phyloP scores from a whole-genome alignment of 1,140 invertebrate genomes.

The Neotoxoptera formosana region DNA sequence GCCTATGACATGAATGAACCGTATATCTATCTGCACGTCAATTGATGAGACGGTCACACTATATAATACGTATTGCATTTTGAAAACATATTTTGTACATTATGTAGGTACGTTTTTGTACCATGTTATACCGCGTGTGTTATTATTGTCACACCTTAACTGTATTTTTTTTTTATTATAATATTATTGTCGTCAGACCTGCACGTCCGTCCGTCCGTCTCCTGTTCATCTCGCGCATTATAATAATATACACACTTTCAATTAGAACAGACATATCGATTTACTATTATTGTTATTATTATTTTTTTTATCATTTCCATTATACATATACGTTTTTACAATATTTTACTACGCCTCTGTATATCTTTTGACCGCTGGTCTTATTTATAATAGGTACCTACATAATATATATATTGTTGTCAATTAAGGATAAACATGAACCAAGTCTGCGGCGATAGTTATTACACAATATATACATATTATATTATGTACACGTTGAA shows the following conservation, averaged over 20 bases:
- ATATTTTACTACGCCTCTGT: background rate
- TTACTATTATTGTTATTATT: background rate
- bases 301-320: background rate
- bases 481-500: background rate
- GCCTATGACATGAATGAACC: background rate
- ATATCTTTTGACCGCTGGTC: background rate
- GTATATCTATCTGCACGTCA: background rate
- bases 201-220: background rate
- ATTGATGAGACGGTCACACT: background rate
- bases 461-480: background rate
- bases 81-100: background rate
- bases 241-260: background rate
- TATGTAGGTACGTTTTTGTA: background rate
- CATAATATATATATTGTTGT: conserved; percentile 19
- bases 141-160: conserved; percentile 20
- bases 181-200: background rate
- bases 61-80: background rate
- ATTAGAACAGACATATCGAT: background rate
- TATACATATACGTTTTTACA: background rate
- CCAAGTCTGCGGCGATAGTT: background rate
- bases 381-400: background rate
- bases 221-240: background rate
- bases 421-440: background rate
- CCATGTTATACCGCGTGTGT: background rate
- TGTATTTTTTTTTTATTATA: background rate